phyloP scores from a whole-genome alignment of 1,140 invertebrate species.

The Stegodyphus mimosarum region DNA sequence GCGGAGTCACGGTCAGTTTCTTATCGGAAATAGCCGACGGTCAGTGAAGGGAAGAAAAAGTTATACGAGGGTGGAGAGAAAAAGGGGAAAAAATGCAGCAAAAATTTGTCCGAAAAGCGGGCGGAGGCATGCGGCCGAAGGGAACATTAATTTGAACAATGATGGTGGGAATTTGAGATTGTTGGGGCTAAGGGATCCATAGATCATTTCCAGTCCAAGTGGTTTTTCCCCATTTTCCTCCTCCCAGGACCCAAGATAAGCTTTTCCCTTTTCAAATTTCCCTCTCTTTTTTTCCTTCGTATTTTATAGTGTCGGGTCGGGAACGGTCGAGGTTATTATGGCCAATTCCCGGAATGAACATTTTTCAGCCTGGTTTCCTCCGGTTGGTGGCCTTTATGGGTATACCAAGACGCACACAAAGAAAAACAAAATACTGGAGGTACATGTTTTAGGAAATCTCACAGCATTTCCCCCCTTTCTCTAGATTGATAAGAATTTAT shows the following conservation, averaged over 20 bases:
- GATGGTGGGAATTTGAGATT: slow-evolving; percentile 59
- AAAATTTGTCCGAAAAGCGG: slow-evolving; percentile 13
- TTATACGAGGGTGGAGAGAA: slow-evolving; percentile 36
- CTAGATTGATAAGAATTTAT: too few relatives aligned
- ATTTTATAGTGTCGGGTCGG: slow-evolving; percentile 54
- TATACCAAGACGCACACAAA: too few relatives aligned
- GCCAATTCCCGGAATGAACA: slow-evolving; percentile 50
- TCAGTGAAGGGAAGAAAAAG: slow-evolving; percentile 48
- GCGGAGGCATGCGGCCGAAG: slow-evolving; percentile 29
- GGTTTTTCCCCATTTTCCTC: slow-evolving; percentile 1
- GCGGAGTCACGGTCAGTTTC: slow-evolving; percentile 30
- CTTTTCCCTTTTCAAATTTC: slow-evolving; percentile 53
- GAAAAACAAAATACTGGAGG: too few relatives aligned
- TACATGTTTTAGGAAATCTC: too few relatives aligned
- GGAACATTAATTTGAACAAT: slow-evolving; percentile 60
- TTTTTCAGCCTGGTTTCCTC: slow-evolving; percentile 7
- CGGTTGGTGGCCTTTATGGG: too few relatives aligned
- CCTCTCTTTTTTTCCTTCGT: neutral
- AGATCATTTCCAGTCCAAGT: slow-evolving; percentile 51
- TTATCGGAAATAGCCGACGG: slow-evolving; percentile 59
- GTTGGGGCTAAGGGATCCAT: slow-evolving; percentile 44
- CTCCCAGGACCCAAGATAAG: slow-evolving; percentile 5
- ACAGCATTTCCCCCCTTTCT: too few relatives aligned
- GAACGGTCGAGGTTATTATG: slow-evolving; percentile 35
- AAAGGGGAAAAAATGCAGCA: slow-evolving; percentile 1